Conservation (phyloP, 2,888 invertebrate species). For the Ecdyonurus torrentis region DNA sequence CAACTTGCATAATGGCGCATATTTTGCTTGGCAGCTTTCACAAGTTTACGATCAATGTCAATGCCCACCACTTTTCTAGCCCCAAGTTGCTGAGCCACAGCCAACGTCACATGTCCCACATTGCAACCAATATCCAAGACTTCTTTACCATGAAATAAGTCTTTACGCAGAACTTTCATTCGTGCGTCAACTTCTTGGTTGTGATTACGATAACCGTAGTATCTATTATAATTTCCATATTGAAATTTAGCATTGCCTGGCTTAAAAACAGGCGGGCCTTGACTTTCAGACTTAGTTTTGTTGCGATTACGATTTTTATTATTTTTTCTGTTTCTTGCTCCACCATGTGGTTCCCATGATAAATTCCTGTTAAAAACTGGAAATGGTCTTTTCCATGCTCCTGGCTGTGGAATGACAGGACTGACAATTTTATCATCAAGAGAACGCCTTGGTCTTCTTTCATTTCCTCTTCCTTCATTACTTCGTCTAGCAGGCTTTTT, state of each 20-base stretch:
- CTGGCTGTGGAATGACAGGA: slow-evolving; percentile 79
- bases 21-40: slow-evolving; percentile 57
- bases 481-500: background rate
- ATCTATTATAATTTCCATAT: slow-evolving; percentile 92
- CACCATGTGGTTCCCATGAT: background rate
- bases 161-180: slow-evolving; percentile 61
- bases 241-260: slow-evolving; percentile 52
- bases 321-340: background rate
- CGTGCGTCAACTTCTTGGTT: slow-evolving; percentile 69
- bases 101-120: slow-evolving; percentile 85
- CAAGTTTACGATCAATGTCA: slow-evolving; percentile 82
- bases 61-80: slow-evolving; percentile 81
- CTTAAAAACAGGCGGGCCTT: slow-evolving; percentile 21
- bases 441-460: slow-evolving; percentile 1
- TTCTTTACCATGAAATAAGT: slow-evolving; percentile 77
- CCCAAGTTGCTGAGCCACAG: slow-evolving; percentile 68
- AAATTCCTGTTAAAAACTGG: slow-evolving; percentile 5
- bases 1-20: slow-evolving; percentile 47
- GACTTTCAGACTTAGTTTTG: background rate
- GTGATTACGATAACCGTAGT: slow-evolving; percentile 86
- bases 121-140: slow-evolving; percentile 97
- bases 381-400: slow-evolving; percentile 47
- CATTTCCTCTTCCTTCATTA: slow-evolving; percentile 1
- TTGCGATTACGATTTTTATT: slow-evolving; percentile 6
- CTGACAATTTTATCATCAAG: slow-evolving; percentile 80